phyloP scores from a whole-genome alignment of 2,113 vertebrate species.

The Emydura subglobosa region DNA sequence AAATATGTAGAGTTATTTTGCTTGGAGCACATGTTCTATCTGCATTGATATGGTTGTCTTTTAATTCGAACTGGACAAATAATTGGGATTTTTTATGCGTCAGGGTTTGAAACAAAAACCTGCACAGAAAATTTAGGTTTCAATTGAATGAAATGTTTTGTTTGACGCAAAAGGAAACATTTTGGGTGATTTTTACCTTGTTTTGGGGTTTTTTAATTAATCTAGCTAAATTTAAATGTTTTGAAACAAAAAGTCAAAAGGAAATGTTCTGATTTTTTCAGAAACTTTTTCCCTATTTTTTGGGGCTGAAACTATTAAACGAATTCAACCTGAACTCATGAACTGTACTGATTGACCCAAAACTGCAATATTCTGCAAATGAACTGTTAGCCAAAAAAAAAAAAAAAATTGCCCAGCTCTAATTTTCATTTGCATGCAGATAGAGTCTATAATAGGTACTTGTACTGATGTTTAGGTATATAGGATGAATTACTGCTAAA shows the following conservation, averaged over 20 bases:
- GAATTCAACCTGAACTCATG: background rate
- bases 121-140: background rate
- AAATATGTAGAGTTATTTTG: conserved; percentile 36
- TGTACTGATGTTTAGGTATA: conserved; percentile 43
- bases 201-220: background rate
- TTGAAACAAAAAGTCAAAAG: background rate
- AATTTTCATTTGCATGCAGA: background rate
- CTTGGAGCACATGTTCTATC: conserved; percentile 38
- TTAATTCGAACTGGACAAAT: background rate
- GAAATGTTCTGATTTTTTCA: background rate
- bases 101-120: background rate
- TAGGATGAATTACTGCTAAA: conserved; percentile 34
- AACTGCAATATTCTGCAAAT: background rate
- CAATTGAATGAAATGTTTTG: background rate
- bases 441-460: background rate
- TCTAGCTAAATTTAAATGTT: background rate
- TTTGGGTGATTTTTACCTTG: background rate
- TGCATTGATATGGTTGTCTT: conserved; percentile 34
- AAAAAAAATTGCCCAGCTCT: background rate
- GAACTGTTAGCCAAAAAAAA: background rate
- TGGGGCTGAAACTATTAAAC: background rate
- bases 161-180: background rate
- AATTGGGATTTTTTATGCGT: background rate
- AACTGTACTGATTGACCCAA: background rate
- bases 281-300: background rate